Conservation (phyloP, 2,888 invertebrate genomes). For the Eupithecia tripunctaria region DNA sequence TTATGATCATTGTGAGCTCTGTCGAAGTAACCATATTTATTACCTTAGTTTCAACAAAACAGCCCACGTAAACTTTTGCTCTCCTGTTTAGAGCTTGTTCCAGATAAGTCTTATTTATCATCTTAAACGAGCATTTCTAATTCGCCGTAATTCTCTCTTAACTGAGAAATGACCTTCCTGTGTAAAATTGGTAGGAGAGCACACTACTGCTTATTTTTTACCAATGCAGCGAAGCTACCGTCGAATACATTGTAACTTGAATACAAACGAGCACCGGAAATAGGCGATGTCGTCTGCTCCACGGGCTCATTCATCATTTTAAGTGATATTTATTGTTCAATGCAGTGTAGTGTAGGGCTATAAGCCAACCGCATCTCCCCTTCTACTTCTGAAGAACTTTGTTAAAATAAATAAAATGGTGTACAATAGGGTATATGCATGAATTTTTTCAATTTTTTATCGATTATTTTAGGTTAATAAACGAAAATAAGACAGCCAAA, state of each 20-base stretch:
- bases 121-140: background rate
- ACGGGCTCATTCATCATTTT: constrained; percentile 58
- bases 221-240: constrained; percentile 5
- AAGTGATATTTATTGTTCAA: constrained; percentile 63
- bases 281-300: constrained; percentile 59
- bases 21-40: constrained; percentile 3
- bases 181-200: background rate
- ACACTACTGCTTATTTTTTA: background rate
- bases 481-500: too few species aligned
- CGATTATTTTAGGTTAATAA: too few species aligned
- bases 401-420: too few species aligned
- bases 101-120: constrained; percentile 1
- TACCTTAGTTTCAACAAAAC: background rate
- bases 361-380: constrained; percentile 38
- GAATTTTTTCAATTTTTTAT: too few species aligned
- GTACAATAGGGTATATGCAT: too few species aligned
- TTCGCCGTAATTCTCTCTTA: background rate
- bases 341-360: constrained; percentile 41
- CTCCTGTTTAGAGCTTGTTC: background rate
- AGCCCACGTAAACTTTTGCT: constrained; percentile 7
- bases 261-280: constrained; percentile 54
- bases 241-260: constrained; percentile 23
- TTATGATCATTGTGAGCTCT: background rate
- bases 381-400: constrained; percentile 16
- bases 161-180: background rate